Evolutionary conservation across 2,888 invertebrate species (phyloP).

Genomic region (Apamea sordens): DNA sequence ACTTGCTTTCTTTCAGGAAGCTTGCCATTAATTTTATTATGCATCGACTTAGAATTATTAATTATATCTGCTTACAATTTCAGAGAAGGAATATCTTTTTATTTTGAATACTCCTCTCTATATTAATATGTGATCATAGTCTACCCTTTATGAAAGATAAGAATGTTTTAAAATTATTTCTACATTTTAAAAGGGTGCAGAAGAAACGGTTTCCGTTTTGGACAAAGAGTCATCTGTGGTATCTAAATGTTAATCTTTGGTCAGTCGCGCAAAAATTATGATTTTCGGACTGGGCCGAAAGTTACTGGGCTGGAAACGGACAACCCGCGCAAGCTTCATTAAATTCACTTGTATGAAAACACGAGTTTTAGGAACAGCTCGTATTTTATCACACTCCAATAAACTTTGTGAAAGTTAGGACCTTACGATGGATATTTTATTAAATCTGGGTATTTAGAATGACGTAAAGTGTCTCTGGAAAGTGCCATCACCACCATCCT

Average conservation of each 20-base stretch:
- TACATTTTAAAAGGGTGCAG: constrained; percentile 74
- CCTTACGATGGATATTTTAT: constrained; percentile 35
- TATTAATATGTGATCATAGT: constrained; percentile 29
- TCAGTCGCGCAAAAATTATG: constrained; percentile 90
- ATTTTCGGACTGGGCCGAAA: constrained; percentile 86
- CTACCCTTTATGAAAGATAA: constrained; percentile 40
- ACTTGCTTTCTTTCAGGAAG: constrained; percentile 83
- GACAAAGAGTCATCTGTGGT: constrained; percentile 84
- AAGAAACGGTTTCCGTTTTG: constrained; percentile 81
- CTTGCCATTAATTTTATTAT: constrained; percentile 73
- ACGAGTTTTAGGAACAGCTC: constrained; percentile 58
- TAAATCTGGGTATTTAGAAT: constrained; percentile 42
- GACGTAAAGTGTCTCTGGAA: constrained; percentile 71
- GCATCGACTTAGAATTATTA: constrained; percentile 69
- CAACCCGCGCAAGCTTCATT: constrained; percentile 80
- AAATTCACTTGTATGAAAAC: constrained; percentile 74
- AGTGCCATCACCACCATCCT: constrained; percentile 81
- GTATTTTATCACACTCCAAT: constrained; percentile 62
- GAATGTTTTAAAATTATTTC: constrained; percentile 62
- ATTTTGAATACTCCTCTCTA: constrained; percentile 1
- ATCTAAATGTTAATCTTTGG: constrained; percentile 90
- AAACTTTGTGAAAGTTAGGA: constrained; percentile 27
- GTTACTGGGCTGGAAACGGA: constrained; percentile 82
- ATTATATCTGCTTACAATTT: constrained; percentile 65
- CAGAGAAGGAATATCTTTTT: constrained; percentile 20